Percentiles rank a stretch among this genome's conserved stretches.
These are phyloP conservation scores for Gryon sp. DNA, from an alignment of 1,140 invertebrate species.

Conservation along the genomic window DNA sequence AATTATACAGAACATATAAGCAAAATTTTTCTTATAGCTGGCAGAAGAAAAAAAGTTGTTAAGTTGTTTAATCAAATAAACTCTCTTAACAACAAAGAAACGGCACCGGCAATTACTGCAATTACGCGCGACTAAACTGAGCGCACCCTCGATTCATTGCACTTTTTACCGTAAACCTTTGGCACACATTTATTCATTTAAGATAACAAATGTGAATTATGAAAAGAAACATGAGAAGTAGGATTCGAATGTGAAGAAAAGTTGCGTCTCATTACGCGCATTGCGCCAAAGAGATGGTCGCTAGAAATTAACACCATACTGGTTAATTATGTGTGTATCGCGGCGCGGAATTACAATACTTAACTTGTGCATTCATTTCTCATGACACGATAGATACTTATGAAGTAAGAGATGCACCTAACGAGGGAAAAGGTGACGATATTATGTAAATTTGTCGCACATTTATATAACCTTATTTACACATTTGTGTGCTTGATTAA, in stretches of 20 bases:
- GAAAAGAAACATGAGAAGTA: slow-evolving; percentile 48
- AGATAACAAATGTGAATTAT: slow-evolving; percentile 39
- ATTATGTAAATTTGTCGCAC: slow-evolving; percentile 30
- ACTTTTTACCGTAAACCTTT: slow-evolving; percentile 39
- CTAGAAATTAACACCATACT: slow-evolving; percentile 30
- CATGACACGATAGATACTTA: slow-evolving; percentile 46
- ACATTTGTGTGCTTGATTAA: slow-evolving; percentile 1
- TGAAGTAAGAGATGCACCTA: slow-evolving; percentile 33
- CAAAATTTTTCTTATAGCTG: too few species aligned
- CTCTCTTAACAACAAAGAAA: slow-evolving; percentile 8
- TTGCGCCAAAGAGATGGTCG: slow-evolving; percentile 26
- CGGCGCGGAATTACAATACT: slow-evolving; percentile 24
- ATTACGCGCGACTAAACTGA: slow-evolving; percentile 17
- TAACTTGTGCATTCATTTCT: slow-evolving; percentile 39
- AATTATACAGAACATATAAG: too few species aligned
- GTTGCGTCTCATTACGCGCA: slow-evolving; percentile 42
- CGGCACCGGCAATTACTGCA: slow-evolving; percentile 22
- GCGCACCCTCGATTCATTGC: slow-evolving; percentile 18
- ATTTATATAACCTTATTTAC: slow-evolving; percentile 32
- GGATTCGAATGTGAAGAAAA: slow-evolving; percentile 35
- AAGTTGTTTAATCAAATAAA: background rate
- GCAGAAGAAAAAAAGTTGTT: background rate
- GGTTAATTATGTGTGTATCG: slow-evolving; percentile 36
- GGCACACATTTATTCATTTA: slow-evolving; percentile 48
- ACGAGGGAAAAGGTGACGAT: slow-evolving; percentile 46